Base-by-base conservation (phyloP, 2,113 vertebrate genomes). In the Pongo pygmaeus region DNA sequence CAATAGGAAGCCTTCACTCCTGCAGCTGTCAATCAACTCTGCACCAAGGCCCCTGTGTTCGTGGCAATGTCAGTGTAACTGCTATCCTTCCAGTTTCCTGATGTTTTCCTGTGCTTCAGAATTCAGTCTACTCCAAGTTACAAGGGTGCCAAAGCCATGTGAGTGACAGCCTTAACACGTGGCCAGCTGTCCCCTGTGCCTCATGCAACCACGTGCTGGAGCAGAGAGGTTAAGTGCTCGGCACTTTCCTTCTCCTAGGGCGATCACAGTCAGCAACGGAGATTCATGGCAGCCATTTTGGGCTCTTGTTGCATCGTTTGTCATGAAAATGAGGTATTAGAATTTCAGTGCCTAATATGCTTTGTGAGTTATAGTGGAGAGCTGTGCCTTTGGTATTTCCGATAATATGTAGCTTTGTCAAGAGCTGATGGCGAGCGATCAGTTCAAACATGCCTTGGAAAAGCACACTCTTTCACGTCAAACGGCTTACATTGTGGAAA, bases 241-340 rank as follows among this genome's bases (percentile, higher is more conserved):
- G 84, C 89, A 67, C 10, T 89, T 94, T 46, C 86, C 87, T 96
- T 95, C 96, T 97, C 96, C 93, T 70, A 3, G 48, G 67, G 91
- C 10, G 38, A 97, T 83, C 89, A n/a, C 61, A 69, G 93, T 81
- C 96, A 30, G 94, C 50, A 89, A 67, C 48, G 1, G 93, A 98
- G 98, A 98, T 97, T 98, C 98, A 97, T 94, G 96, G 92, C 67
- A 38, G 95, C 92, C 95, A 91, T 97, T 97, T 96, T 94, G 93
- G 95, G 89, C 95, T 97, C 97, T 96, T 92, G 96, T 97, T 91
- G 96, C 96, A 35, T 91, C 95, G 48, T 98, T 97, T 18, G 8
- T 98, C 98, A 98, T 95, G 97, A 98, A 98, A 98, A 99, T 93
- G 95, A 98, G 98, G 91, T 94, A 94, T 95, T 97, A 96, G 98